These are phyloP conservation scores for Microchirus variegatus DNA, from an alignment of 2,797 vertebrate species.

Conservation along the genomic window DNA sequence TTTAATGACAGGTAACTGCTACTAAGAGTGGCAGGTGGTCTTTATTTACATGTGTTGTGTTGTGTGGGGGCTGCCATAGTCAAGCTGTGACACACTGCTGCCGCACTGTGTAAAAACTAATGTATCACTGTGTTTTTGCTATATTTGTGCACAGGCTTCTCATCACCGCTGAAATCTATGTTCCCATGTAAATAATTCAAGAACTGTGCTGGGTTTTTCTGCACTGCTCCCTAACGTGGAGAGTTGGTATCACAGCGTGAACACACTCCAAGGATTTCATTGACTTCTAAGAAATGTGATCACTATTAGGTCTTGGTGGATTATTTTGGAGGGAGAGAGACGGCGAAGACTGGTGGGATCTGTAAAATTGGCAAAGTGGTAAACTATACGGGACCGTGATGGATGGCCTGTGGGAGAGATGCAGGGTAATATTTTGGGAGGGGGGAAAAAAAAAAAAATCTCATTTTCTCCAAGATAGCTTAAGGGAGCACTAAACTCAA, in stretches of 20 bases:
- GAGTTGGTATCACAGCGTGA: conserved; percentile 3
- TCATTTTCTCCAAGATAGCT: conserved; percentile 77
- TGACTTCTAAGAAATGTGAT: conserved; percentile 36
- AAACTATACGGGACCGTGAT: conserved; percentile 67
- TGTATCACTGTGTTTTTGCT: conserved; percentile 39
- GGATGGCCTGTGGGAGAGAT: conserved; percentile 60
- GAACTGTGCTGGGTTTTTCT: conserved; percentile 47
- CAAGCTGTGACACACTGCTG: conserved; percentile 48
- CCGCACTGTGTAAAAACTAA: conserved; percentile 25
- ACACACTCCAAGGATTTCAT: conserved; percentile 20
- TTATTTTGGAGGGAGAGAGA: conserved; percentile 35
- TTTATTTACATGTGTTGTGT: conserved; percentile 44
- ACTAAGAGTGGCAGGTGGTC: conserved; percentile 43
- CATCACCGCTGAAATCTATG: conserved; percentile 48
- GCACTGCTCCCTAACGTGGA: conserved; percentile 20
- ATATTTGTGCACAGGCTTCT: conserved; percentile 21
- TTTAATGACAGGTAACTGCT: conserved; percentile 38
- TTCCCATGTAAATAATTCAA: conserved; percentile 63
- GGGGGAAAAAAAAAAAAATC: too few relatives aligned
- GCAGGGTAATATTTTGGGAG: conserved; percentile 72
- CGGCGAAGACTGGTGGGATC: conserved; percentile 46
- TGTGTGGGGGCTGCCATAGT: conserved; percentile 25
- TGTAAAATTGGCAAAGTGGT: conserved; percentile 69
- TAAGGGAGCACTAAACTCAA: conserved; percentile 76
- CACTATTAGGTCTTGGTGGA: conserved; percentile 14